Percentiles rank a stretch among this genome's conserved stretches.
Conservation (phyloP, 2,888 invertebrate genomes). For the Dysmachus trigonus region DNA sequence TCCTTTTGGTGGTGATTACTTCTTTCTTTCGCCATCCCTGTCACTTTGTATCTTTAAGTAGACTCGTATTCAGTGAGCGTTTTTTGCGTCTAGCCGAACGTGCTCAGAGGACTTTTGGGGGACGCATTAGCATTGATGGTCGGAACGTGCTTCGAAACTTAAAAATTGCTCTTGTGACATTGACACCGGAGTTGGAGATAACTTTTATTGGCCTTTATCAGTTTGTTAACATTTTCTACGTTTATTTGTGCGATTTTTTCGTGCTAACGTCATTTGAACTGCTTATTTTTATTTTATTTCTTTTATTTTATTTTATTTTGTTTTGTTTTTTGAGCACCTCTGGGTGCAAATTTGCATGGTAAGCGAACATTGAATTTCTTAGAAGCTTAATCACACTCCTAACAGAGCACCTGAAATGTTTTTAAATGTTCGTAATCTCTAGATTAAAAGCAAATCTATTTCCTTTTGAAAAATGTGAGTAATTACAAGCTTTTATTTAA, state of each 20-base stretch:
- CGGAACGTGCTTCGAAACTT: constrained; percentile 6
- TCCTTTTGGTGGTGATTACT: background rate
- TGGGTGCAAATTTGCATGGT: background rate
- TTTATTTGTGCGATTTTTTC: background rate
- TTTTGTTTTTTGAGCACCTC: too few species aligned
- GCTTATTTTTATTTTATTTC: background rate
- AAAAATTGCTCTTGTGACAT: constrained; percentile 1
- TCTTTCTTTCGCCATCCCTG: background rate
- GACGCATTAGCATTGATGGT: background rate
- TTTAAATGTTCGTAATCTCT: background rate
- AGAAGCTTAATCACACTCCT: background rate
- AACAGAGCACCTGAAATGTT: background rate
- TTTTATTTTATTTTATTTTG: too few species aligned
- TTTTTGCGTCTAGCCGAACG: background rate
- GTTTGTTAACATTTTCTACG: background rate
- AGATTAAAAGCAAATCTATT: too few species aligned
- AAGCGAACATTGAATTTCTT: background rate
- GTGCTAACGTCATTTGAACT: background rate
- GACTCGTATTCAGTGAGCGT: background rate
- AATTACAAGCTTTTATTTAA: too few species aligned
- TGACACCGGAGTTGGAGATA: background rate
- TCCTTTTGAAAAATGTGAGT: too few species aligned
- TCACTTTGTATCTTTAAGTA: background rate
- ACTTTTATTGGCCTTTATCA: background rate
- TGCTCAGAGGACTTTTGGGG: background rate